Evolutionary conservation across 2,888 invertebrate species (phyloP), one percentile per base, ranked within the genome.

Genomic region (Pterobdella sp.): DNA sequence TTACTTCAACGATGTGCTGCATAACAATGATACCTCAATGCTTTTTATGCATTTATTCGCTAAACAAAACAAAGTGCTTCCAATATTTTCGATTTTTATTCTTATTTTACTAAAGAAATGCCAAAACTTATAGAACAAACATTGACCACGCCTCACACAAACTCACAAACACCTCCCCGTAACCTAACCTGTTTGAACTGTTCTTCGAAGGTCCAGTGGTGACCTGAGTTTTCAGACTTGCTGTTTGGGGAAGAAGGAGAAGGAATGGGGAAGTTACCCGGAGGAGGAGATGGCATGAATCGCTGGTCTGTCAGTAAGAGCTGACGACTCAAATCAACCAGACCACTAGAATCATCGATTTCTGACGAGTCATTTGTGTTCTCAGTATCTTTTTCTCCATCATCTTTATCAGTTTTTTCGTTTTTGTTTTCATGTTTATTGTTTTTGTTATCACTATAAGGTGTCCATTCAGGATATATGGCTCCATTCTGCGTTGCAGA

Each of bases 171-270:
- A 65, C 7, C 14, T 34, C 3, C 4, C 32, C 26, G 32, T n/a
- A 10, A 3, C 26, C 77, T 89, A 86, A 97, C 97, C 92, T 98
- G 97, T 90, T 96, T 97, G 88, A 97, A 97, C 88, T 97, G 97
- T 86, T 97, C 97, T 86, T 97, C 97, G 86, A 95, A 97, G 81
- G 94, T 94, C 95, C 96, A 97, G 82, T 89, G 89, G 79, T 78
- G 78, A 35, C 75, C 76, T 1, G 68, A 63, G 4, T 73, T 67
- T 37, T 70, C 64, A n/a, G 29, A 56, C 56, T 26, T 71, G 71
- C 14, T 71, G 71, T 4, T 71, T 36, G 68, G 68, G n/a, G 72
- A 49, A 42, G 63, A 37, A 2, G 71, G 63, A 22, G 60, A 22
- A 56, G 60, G 60, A 32, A 42, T 29, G 36, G 73, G 60, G 29